Evolutionary conservation across 2,113 vertebrate species (phyloP), one percentile per base, ranked within the genome.

Genomic region (Lagopus leucura): DNA sequence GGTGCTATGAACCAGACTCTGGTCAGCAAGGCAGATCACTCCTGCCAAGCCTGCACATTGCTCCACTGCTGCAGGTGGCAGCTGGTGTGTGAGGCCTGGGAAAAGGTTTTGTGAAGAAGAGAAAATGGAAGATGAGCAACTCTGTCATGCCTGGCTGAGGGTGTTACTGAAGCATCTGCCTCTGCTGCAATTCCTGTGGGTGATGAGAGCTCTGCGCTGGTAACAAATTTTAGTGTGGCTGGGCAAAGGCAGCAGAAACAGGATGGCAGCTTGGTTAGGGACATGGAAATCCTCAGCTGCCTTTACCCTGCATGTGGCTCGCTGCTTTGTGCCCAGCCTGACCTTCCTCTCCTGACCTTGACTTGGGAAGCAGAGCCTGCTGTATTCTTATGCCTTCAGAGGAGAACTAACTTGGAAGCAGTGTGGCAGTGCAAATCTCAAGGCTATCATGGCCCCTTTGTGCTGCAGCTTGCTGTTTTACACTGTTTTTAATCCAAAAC

Each of bases 351-450:
- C 63, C 38, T 30, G 40, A 67, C n/a, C n/a, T 54, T 0, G 27
- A 19, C 3, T 7, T 20, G 43, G 43, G 63, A n/a, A 11, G 34
- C 6, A 13, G 79, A 76, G 30, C 57, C 83, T 61, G 30, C 50
- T 1, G 5, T 22, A 10, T 38, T 52, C 57, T 28, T 19, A 11
- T 4, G 9, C 45, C 40, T 66, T 45, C 6, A 14, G 38, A 74
- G 55, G n/a, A n/a, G n/a, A n/a, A n/a, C n/a, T n/a, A n/a, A n/a
- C 10, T 13, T 16, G 43, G 75, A 50, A 61, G 25, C 0, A 0
- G 30, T 1, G 30, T 10, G 40, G 32, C 34, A 30, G 57, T 36
- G 30, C 18, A 13, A 24, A 76, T 28, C 38, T 38, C 18, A 18
- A 54, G 43, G 64, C 40, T 70, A 0, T 50, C 32, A 13, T 38